These are phyloP conservation scores for Pogonocichla stellata DNA, from an alignment of 2,113 vertebrate genomes.

Conservation along the genomic window DNA sequence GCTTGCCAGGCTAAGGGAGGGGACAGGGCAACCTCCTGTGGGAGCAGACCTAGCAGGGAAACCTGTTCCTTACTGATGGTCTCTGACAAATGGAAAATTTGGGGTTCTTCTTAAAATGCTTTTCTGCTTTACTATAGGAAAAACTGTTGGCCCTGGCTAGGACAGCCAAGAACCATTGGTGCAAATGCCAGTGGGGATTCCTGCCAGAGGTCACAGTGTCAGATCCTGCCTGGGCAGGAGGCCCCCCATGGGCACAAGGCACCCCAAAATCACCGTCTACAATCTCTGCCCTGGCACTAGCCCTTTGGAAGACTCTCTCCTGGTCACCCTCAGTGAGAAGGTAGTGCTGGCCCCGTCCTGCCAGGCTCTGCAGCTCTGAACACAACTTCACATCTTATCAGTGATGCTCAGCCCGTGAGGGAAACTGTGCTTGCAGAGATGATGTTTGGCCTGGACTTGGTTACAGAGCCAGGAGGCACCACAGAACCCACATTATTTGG, in stretches of 20 bases:
- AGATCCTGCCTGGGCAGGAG: fast-evolving
- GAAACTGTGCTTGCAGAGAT: background rate
- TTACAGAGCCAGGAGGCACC: background rate
- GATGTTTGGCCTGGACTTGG: background rate
- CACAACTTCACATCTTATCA: fast-evolving
- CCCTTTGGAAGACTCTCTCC: background rate
- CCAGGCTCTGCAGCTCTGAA: background rate
- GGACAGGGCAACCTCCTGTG: background rate
- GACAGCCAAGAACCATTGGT: background rate
- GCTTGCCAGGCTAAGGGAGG: background rate
- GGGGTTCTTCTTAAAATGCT: background rate
- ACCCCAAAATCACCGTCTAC: background rate
- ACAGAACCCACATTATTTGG: background rate
- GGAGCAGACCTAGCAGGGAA: background rate
- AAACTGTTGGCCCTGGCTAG: background rate
- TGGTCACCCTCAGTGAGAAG: background rate
- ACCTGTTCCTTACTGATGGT: background rate
- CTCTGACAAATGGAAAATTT: background rate
- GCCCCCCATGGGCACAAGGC: background rate
- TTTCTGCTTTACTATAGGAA: background rate
- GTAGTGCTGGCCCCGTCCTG: background rate
- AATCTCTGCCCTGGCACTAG: background rate
- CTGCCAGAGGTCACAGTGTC: background rate
- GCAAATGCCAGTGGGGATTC: background rate
- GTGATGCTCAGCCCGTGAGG: fast-evolving